phyloP scores from a whole-genome alignment of 2,888 invertebrate genomes.

The Nomada lathburiana region DNA sequence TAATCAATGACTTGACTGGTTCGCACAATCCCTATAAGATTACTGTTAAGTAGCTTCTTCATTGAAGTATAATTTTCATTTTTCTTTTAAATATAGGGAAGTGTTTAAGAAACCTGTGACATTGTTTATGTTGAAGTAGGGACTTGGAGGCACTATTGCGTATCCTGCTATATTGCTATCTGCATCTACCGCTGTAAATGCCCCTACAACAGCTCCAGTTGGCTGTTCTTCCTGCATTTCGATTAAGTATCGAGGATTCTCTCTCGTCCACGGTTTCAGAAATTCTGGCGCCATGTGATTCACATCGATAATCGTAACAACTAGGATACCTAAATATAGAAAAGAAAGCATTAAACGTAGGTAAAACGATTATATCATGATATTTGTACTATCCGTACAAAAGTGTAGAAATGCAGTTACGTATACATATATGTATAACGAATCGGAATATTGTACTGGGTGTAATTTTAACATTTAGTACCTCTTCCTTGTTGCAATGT shows the following conservation, averaged over 20 bases:
- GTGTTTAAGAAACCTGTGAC: conserved; percentile 87
- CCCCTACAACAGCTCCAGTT: conserved; percentile 90
- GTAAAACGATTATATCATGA: not conserved
- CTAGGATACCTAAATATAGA: conserved; percentile 86
- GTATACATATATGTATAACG: no score
- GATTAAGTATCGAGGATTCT: conserved; percentile 87
- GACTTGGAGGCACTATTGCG: conserved; percentile 88
- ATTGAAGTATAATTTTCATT: no score
- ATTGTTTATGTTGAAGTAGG: conserved; percentile 93
- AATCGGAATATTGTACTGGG: no score
- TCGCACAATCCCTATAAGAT: conserved; percentile 89
- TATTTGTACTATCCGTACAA: no score
- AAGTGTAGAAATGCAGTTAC: no score
- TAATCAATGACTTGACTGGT: conserved; percentile 93
- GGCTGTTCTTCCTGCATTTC: conserved; percentile 94
- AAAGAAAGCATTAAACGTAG: not conserved
- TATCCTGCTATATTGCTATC: conserved; percentile 94
- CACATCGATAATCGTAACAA: conserved; percentile 87
- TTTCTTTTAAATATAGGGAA: not conserved
- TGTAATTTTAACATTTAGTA: conserved; percentile 73
- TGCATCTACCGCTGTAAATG: conserved; percentile 91
- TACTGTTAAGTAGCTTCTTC: no score
- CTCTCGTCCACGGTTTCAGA: conserved; percentile 89
- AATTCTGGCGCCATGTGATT: conserved; percentile 88
- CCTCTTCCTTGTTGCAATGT: conserved; percentile 92